Conservation (phyloP, 2,797 vertebrate genomes). For the Peromyscus attwateri region DNA sequence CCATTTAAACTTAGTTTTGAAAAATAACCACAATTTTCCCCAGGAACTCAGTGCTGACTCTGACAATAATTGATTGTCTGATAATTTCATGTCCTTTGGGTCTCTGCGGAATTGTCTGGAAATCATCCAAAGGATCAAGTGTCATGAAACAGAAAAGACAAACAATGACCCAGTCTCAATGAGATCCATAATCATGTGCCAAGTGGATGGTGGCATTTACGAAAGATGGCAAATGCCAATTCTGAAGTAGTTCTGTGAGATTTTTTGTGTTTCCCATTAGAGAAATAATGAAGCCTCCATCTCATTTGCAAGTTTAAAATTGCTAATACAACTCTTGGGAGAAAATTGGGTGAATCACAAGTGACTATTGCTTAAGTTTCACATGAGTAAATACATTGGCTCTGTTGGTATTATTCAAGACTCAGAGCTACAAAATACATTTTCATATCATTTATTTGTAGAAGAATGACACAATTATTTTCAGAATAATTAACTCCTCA, state of each 20-base stretch:
- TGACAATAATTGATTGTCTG: constrained; percentile 65
- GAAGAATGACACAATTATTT: constrained; percentile 85
- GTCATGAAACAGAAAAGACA: constrained; percentile 64
- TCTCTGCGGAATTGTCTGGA: constrained; percentile 48
- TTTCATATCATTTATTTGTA: constrained; percentile 84
- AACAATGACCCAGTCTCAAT: constrained; percentile 56
- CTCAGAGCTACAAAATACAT: constrained; percentile 82
- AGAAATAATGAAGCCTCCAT: constrained; percentile 79
- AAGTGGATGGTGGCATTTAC: constrained; percentile 64
- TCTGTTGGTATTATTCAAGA: constrained; percentile 80
- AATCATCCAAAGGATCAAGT: constrained; percentile 51
- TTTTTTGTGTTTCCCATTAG: constrained; percentile 82
- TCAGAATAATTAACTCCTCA: constrained; percentile 86
- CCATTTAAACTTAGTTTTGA: constrained; percentile 13
- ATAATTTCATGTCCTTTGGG: constrained; percentile 60
- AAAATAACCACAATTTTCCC: not conserved
- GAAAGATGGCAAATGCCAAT: constrained; percentile 68
- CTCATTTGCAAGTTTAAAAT: constrained; percentile 88
- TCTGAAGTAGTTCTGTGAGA: constrained; percentile 55
- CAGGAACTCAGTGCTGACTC: not conserved
- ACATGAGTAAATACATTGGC: constrained; percentile 85
- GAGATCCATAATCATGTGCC: constrained; percentile 38
- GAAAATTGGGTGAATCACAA: constrained; percentile 84
- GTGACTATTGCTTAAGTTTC: constrained; percentile 85
- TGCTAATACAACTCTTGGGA: constrained; percentile 78